Evolutionary conservation across 2,797 vertebrate species (phyloP).

Genomic region (Cottoperca gobio): DNA sequence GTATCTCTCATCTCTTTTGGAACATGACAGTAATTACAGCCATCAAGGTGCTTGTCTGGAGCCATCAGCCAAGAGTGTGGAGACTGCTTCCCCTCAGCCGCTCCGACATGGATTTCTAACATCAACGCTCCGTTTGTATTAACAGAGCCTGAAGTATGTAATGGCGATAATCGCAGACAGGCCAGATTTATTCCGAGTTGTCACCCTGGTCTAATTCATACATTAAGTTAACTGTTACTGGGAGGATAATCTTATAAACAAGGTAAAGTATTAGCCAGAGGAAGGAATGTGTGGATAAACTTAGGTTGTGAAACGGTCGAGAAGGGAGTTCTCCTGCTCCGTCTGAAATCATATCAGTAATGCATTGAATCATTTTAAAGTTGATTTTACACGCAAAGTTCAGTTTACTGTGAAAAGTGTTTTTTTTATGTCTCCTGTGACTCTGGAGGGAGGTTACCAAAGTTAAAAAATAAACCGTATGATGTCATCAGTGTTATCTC

Average conservation of each 20-base stretch:
- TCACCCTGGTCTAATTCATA: slow-evolving; percentile 81
- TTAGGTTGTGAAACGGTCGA: slow-evolving; percentile 51
- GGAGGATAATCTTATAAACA: slow-evolving; percentile 88
- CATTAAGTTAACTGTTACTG: slow-evolving; percentile 88
- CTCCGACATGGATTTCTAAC: slow-evolving; percentile 84
- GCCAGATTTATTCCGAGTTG: slow-evolving; percentile 83
- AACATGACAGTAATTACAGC: slow-evolving; percentile 98
- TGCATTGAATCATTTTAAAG: slow-evolving; percentile 39
- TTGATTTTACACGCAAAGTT: slow-evolving; percentile 31
- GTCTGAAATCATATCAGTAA: slow-evolving; percentile 60
- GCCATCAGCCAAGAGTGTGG: slow-evolving; percentile 85
- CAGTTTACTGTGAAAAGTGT: slow-evolving; percentile 22
- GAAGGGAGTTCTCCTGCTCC: slow-evolving; percentile 54
- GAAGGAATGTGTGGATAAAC: slow-evolving; percentile 68
- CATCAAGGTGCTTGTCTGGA: slow-evolving; percentile 95
- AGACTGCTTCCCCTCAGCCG: slow-evolving; percentile 89
- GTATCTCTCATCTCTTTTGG: slow-evolving; percentile 93
- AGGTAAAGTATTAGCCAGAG: slow-evolving; percentile 72
- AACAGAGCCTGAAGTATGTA: slow-evolving; percentile 93
- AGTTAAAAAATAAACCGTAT: background rate
- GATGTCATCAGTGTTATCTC: background rate
- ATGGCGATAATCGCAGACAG: slow-evolving; percentile 90
- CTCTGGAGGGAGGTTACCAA: background rate
- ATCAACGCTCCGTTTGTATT: slow-evolving; percentile 92
- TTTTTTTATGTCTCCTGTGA: slow-evolving; percentile 14